These are phyloP conservation scores for Cassiopea andromeda DNA, from an alignment of 30 jellyfish, hydroid and myxozoan genomes.

Conservation along the genomic window DNA sequence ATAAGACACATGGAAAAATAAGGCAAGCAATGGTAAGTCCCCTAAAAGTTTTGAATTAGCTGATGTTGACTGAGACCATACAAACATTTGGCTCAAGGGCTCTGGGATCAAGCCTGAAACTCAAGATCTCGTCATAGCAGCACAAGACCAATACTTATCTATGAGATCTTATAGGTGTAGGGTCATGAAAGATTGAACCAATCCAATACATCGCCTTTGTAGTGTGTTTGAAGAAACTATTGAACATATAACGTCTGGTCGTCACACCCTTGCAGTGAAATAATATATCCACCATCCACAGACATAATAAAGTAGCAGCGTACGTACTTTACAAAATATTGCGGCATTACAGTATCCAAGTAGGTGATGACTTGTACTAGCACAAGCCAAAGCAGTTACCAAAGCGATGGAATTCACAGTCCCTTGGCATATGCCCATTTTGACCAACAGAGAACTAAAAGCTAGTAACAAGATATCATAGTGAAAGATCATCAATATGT, in stretches of 20 bases:
- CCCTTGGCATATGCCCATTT: not conserved
- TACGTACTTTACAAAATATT: no score
- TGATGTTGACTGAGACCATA: not conserved
- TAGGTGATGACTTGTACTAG: no score
- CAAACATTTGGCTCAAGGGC: not conserved
- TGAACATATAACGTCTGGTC: not conserved
- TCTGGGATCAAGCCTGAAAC: not conserved
- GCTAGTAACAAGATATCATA: slow-evolving; percentile 8
- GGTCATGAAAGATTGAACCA: not conserved
- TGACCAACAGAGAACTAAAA: slow-evolving; percentile 10
- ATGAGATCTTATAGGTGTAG: not conserved
- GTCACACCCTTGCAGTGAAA: not conserved
- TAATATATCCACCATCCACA: not conserved
- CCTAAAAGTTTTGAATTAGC: not conserved
- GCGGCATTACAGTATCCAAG: no score
- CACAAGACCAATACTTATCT: not conserved
- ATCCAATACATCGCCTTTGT: not conserved
- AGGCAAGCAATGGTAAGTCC: not conserved
- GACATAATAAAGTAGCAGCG: not conserved
- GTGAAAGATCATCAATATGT: not conserved
- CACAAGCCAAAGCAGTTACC: no score
- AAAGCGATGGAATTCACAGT: no score
- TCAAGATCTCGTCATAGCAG: not conserved
- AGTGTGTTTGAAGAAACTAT: not conserved
- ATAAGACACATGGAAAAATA: not conserved